A percentile compares a stretch with the other conserved stretches of the same genome.
Conservation (phyloP, 2,888 invertebrate species). For the Pseudococcus viburni region DNA sequence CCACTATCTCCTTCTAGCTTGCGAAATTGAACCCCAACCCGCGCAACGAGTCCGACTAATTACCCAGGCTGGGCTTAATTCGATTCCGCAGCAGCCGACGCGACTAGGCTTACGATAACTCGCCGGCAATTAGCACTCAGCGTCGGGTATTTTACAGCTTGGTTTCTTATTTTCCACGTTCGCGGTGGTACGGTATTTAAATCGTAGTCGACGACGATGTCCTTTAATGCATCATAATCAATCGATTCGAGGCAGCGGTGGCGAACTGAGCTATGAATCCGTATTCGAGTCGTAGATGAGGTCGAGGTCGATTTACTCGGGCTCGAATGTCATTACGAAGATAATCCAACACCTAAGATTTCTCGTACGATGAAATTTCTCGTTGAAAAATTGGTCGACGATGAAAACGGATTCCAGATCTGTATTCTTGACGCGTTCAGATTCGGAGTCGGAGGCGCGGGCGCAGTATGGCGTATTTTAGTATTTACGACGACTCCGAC, state of each 20-base stretch:
- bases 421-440: background rate
- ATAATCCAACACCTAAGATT: background rate
- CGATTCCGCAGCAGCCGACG: background rate
- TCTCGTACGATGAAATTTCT: background rate
- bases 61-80: background rate
- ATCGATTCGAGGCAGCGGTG: background rate
- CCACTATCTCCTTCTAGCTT: background rate
- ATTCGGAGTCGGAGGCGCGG: background rate
- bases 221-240: background rate
- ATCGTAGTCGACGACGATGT: background rate
- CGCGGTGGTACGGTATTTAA: background rate
- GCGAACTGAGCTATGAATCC: too few species aligned
- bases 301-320: background rate
- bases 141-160: background rate
- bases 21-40: slow-evolving; percentile 3
- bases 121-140: background rate
- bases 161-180: background rate
- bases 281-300: background rate
- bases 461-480: slow-evolving; percentile 3
- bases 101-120: background rate
- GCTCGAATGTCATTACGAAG: background rate
- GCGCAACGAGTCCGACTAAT: slow-evolving; percentile 22
- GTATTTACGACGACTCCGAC: background rate
- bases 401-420: background rate
- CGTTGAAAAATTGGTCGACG: background rate